These are phyloP conservation scores for Myiothlypis chrysogaster DNA, from an alignment of 2,797 vertebrate species.

Conservation along the genomic window DNA sequence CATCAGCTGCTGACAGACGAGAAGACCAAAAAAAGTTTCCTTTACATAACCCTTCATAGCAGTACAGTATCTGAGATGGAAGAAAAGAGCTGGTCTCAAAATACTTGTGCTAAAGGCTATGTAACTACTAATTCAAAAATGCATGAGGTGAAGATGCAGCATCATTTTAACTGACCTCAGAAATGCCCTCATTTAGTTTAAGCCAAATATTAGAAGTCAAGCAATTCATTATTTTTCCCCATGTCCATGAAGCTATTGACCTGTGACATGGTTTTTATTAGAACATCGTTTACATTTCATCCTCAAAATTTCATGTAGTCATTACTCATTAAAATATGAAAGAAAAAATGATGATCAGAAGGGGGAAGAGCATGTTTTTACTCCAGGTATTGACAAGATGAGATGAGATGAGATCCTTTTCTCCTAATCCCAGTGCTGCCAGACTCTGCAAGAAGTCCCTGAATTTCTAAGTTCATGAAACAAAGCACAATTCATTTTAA, in stretches of 20 bases:
- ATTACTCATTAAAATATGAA: constrained; percentile 58
- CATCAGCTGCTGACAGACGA: background rate
- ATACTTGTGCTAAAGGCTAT: background rate
- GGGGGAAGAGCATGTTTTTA: constrained; percentile 24
- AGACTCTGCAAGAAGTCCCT: background rate
- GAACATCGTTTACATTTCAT: constrained; percentile 55
- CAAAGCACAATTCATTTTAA: background rate
- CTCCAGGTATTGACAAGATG: background rate
- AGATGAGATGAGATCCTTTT: background rate
- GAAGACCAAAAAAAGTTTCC: background rate
- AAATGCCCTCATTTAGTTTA: constrained; percentile 33
- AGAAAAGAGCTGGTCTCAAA: background rate
- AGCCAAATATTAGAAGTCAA: constrained; percentile 29
- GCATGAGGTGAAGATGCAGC: background rate
- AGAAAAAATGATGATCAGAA: constrained; percentile 13
- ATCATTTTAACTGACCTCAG: constrained; percentile 6
- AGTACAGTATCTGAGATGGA: background rate
- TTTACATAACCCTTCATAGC: background rate
- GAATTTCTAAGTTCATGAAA: background rate
- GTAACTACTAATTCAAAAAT: background rate
- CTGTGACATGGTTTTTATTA: constrained; percentile 59
- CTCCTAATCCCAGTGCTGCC: background rate
- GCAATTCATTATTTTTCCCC: constrained; percentile 41
- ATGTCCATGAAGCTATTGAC: constrained; percentile 46
- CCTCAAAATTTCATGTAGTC: constrained; percentile 41